Conservation (phyloP, 2,113 vertebrate genomes). For the Centropristis striata region DNA sequence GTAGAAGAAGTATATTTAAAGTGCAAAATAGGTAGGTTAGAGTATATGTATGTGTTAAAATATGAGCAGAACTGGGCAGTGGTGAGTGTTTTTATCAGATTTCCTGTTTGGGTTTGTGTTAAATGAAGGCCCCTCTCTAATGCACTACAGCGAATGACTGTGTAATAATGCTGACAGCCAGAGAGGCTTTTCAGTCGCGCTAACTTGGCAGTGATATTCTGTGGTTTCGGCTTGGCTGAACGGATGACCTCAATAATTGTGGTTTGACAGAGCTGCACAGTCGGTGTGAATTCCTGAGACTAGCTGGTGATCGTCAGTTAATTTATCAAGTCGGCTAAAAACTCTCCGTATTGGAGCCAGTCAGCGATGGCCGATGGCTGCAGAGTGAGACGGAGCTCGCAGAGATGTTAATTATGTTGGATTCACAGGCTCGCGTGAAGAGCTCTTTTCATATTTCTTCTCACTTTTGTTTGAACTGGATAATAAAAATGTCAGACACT, state of each 20-base stretch:
- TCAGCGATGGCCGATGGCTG: conserved; percentile 7
- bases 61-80: background rate
- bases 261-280: conserved; percentile 58
- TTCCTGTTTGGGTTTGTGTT: conserved; percentile 30
- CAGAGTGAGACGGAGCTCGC: conserved; percentile 31
- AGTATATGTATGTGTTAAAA: background rate
- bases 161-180: conserved; percentile 40
- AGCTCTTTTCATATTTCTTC: conserved; percentile 5
- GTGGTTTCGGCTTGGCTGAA: conserved; percentile 58
- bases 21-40: background rate
- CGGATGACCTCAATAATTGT: conserved; percentile 60
- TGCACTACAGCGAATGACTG: conserved; percentile 6
- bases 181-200: conserved; percentile 48
- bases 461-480: conserved; percentile 18
- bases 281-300: conserved; percentile 55
- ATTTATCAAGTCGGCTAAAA: conserved; percentile 40
- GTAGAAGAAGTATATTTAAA: background rate
- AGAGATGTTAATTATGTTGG: conserved; percentile 36
- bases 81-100: background rate
- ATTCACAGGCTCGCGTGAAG: background rate
- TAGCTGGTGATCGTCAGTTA: conserved; percentile 31
- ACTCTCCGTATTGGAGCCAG: background rate
- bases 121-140: conserved; percentile 25
- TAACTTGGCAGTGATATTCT: conserved; percentile 51
- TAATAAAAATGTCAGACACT: conserved; percentile 14